Base-by-base conservation (phyloP, 2,797 vertebrate genomes). In the Hemibagrus guttatus region DNA sequence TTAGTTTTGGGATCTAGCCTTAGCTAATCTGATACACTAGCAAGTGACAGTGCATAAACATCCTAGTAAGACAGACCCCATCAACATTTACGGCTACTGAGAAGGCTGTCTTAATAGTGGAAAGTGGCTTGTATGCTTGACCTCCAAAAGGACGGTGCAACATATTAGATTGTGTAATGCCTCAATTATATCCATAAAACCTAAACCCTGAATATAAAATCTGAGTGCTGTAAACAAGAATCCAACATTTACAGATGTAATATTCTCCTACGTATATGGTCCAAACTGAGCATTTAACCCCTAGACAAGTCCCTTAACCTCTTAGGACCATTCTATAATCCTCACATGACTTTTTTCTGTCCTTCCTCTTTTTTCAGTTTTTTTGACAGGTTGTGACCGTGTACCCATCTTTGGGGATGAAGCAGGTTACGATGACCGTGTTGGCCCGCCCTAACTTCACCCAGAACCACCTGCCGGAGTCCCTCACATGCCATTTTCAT, bases 371-470 rank as follows among this genome's bases (percentile, higher is more conserved):
- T 52, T 23, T 71, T 88, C 91, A 97, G 96, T 95, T 87, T 98
- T 98, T 90, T 83, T 97, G 87, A 95, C 94, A 54, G 97, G 96
- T 89, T 94, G 81, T 59, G 92, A 95, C 76, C 95, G 95, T 9
- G 90, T 96, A 0, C 94, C 95, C 39, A 89, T 94, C 61, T 19
- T 88, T 76, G 94, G 94, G 94, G 0, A 93, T 96, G 93, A 26
- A 89, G 14, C 78, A 68, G 74, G 75, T 95, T 69, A 81, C 0
- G 74, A 96, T 97, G 94, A 94, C 0, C 6, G 91, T 97, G 39
- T 31, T 88, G 0, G 87, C 92, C 13, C 82, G 93, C 89, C 83
- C 79, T 0, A 9, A 91, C 2, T 42, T 89, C 82, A 89, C 88
- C 9, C 95, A 97, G 35, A 71, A 87, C 42, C 92, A 95, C 66